phyloP scores from a whole-genome alignment of 2,113 vertebrate species.

The Nerophis ophidion region DNA sequence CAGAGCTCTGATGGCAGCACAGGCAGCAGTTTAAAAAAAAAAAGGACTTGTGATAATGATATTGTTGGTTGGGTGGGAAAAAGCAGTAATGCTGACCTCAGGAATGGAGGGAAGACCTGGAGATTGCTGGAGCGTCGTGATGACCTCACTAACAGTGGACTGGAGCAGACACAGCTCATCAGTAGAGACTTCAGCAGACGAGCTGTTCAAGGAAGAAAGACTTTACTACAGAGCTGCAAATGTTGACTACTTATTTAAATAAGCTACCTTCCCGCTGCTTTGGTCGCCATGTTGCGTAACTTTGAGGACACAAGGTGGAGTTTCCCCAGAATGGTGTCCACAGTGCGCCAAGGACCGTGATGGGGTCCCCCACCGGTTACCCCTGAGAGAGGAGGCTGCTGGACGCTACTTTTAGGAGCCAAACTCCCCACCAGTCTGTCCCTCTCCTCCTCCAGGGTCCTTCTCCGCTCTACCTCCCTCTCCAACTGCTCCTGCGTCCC shows the following conservation, averaged over 20 bases:
- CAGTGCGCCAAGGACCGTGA: conserved; percentile 64
- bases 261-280: conserved; percentile 73
- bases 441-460: conserved; percentile 75
- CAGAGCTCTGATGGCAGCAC: conserved; percentile 46
- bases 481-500: conserved; percentile 78
- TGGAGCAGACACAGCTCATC: conserved; percentile 78
- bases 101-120: conserved; percentile 60
- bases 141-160: conserved; percentile 77
- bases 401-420: conserved; percentile 59
- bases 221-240: background rate
- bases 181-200: conserved; percentile 74
- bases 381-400: conserved; percentile 30
- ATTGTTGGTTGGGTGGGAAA: too few species aligned
- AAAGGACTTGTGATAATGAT: background rate
- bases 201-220: conserved; percentile 56
- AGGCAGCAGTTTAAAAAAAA: background rate
- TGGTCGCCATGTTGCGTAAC: conserved; percentile 71
- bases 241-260: too few species aligned
- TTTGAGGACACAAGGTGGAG: conserved; percentile 76
- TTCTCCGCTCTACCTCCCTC: conserved; percentile 70
- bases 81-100: conserved; percentile 65
- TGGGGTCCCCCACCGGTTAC: conserved; percentile 33
- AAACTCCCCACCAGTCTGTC: conserved; percentile 75
- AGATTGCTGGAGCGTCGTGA: conserved; percentile 76
- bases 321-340: conserved; percentile 72